Evolutionary conservation across 2,888 invertebrate genomes (phyloP).

Genomic region (Apamea sordens): DNA sequence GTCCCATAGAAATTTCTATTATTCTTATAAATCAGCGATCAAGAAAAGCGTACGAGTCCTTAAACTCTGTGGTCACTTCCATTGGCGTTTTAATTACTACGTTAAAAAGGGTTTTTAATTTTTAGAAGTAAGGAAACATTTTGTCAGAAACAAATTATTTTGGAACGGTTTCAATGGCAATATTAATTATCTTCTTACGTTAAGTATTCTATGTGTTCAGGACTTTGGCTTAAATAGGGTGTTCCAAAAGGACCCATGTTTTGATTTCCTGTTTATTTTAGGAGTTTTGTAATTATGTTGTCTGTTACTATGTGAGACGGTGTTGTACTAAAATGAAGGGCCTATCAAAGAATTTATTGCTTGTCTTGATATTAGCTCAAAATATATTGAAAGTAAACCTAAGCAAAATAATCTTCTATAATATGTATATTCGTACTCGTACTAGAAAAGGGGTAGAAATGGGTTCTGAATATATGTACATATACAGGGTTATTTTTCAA

Average conservation of each 20-base stretch:
- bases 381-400: not conserved
- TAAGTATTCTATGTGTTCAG: conserved; percentile 15
- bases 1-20: not conserved
- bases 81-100: conserved; percentile 37
- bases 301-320: not conserved
- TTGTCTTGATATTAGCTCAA: not conserved
- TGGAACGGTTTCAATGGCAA: conserved; percentile 4
- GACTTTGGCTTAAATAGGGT: not conserved
- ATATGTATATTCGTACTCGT: too few species aligned
- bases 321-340: not conserved
- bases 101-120: conserved; percentile 39
- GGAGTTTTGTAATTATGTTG: not conserved
- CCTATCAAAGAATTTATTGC: not conserved
- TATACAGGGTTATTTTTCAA: too few species aligned
- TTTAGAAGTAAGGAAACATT: conserved; percentile 22
- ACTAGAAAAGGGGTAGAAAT: not conserved
- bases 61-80: conserved; percentile 38
- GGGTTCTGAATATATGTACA: not conserved
- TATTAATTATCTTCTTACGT: conserved; percentile 31
- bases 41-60: not conserved
- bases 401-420: not conserved
- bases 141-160: conserved; percentile 23
- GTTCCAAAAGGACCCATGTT: not conserved
- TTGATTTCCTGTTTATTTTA: conserved; percentile 1
- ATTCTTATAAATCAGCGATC: not conserved